A percentile compares a stretch with the other conserved stretches of the same genome.
These are phyloP conservation scores for Brachypalpus laphriformis DNA, from an alignment of 2,888 invertebrate species.

Conservation along the genomic window DNA sequence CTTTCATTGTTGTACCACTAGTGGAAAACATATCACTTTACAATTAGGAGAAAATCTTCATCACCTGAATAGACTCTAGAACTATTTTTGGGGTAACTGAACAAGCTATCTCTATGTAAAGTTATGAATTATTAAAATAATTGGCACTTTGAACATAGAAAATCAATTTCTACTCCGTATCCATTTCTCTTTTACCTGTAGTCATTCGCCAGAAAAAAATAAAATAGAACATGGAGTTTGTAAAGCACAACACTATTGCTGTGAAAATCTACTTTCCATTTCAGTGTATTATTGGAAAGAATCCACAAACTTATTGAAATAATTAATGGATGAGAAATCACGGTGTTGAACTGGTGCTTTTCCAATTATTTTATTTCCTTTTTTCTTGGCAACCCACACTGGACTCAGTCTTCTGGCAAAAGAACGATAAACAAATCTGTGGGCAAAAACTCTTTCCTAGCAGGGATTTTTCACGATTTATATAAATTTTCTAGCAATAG, in stretches of 20 bases:
- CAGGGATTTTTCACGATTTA: background rate
- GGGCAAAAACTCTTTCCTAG: background rate
- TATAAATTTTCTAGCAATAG: background rate
- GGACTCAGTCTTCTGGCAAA: slow-evolving; percentile 9
- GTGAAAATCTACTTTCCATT: slow-evolving; percentile 7
- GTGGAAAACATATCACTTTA: slow-evolving; percentile 16
- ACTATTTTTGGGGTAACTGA: slow-evolving; percentile 16
- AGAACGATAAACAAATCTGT: slow-evolving; percentile 9
- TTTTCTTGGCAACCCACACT: slow-evolving; percentile 37
- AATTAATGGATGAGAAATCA: slow-evolving; percentile 13
- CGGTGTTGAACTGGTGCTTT: slow-evolving; percentile 1
- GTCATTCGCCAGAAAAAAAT: slow-evolving; percentile 85
- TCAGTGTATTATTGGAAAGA: slow-evolving; percentile 16
- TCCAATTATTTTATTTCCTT: slow-evolving; percentile 20
- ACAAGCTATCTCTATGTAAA: background rate
- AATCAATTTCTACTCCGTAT: background rate
- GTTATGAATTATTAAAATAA: slow-evolving; percentile 10
- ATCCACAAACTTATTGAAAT: slow-evolving; percentile 39
- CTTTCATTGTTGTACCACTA: background rate
- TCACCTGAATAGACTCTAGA: slow-evolving; percentile 7
- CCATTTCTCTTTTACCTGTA: slow-evolving; percentile 86
- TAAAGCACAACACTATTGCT: background rate
- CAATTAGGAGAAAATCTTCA: slow-evolving; percentile 30
- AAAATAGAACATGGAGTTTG: background rate
- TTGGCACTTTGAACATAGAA: background rate